Evolutionary conservation across 2,797 vertebrate genomes (phyloP).

Genomic region (Eulemur rubriventer): DNA sequence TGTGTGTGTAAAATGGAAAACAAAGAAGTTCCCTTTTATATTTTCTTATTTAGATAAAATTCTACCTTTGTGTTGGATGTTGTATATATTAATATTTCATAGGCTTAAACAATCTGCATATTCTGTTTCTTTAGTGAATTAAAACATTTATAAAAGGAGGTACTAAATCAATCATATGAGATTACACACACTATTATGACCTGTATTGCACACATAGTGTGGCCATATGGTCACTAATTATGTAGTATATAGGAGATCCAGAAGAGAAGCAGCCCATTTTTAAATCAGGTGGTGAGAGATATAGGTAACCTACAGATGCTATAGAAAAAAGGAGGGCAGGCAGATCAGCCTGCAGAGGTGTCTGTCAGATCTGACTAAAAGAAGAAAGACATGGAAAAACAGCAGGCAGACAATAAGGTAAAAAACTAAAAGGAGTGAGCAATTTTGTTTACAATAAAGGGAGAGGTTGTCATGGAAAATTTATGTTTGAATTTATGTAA

Average conservation of each 20-base stretch:
- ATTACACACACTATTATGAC: not conserved
- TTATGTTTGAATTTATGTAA: not conserved
- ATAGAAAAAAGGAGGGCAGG: not conserved
- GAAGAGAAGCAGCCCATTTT: not conserved
- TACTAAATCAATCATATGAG: not conserved
- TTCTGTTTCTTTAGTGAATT: not conserved
- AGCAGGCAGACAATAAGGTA: not conserved
- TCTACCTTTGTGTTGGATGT: not conserved
- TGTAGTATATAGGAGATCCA: not conserved
- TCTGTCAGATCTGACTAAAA: not conserved
- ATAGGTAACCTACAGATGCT: not conserved
- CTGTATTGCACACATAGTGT: not conserved
- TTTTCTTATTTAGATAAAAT: conserved; percentile 40
- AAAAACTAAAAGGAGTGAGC: not conserved
- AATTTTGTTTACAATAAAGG: not conserved
- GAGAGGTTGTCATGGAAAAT: not conserved
- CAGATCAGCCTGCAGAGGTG: not conserved
- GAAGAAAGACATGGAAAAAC: not conserved
- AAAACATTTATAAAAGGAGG: not conserved
- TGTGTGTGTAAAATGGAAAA: not conserved
- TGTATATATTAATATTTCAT: not conserved
- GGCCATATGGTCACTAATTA: not conserved
- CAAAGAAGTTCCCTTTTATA: not conserved
- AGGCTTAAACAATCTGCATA: not conserved
- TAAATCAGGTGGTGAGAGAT: not conserved